A percentile compares a stretch with the other conserved stretches of the same genome.
phyloP scores from a whole-genome alignment of 2,888 invertebrate genomes.

The Apotomis betuletana region DNA sequence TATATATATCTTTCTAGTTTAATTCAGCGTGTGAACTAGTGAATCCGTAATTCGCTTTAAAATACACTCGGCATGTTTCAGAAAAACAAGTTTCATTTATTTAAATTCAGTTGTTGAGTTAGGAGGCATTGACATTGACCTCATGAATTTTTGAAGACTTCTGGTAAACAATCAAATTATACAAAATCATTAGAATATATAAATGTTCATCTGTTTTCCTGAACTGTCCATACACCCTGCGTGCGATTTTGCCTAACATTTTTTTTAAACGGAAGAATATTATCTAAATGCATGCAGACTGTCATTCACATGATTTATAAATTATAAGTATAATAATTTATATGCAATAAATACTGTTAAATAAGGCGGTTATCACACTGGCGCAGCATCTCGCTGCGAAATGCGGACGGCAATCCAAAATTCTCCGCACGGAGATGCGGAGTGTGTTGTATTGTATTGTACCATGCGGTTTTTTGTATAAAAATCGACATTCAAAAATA shows the following conservation, averaged over 20 bases:
- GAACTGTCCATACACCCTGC: conserved; percentile 7
- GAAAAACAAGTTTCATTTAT: conserved; percentile 39
- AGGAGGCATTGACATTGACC: conserved; percentile 54
- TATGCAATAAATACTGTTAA: too few relatives aligned
- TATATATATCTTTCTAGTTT: background rate
- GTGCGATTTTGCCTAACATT: background rate
- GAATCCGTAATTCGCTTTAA: conserved; percentile 1
- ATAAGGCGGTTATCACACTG: too few relatives aligned
- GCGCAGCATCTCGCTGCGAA: too few relatives aligned
- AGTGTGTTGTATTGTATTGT: too few relatives aligned
- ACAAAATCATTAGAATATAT: conserved; percentile 44
- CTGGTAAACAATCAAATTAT: conserved; percentile 52
- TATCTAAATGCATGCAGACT: too few relatives aligned
- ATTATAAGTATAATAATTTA: too few relatives aligned
- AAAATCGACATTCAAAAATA: too few relatives aligned
- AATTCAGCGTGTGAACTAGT: background rate
- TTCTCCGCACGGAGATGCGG: too few relatives aligned
- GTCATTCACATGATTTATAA: too few relatives aligned
- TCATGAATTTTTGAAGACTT: conserved; percentile 55
- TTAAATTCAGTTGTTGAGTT: conserved; percentile 29
- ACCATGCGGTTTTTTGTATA: too few relatives aligned
- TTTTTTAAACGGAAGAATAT: background rate
- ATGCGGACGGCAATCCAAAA: too few relatives aligned
- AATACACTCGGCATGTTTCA: conserved; percentile 4
- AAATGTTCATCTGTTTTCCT: conserved; percentile 18